Evolutionary conservation across 2,797 vertebrate genomes (phyloP), one percentile per base, ranked within the genome.

Genomic region (Scleropages formosus): DNA sequence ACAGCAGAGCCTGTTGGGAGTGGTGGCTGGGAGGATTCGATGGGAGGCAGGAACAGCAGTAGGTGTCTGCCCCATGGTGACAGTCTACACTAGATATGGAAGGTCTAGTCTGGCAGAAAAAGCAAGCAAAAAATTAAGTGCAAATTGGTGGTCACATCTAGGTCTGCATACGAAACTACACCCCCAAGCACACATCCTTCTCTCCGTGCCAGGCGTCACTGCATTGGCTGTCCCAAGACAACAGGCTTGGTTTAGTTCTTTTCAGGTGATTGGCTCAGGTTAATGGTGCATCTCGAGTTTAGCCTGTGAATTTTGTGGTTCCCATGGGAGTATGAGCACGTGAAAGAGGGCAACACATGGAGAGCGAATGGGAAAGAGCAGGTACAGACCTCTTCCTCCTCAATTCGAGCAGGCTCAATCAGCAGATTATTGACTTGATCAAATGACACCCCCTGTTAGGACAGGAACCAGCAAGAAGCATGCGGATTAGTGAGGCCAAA

Each of bases 371-470:
- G 53, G 76, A 74, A 70, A 59, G 68, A 89, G 88, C 88, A 92
- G 91, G 94, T 98, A 99, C 97, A 96, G 95, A 99, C 98, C 98
- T 99, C 98, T 95, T 99, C 97, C 94, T 99, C 98, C 97, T 99
- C 97, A 96, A 99, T 96, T 95, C 98, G 97, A 92, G 98, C 97
- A 92, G 98, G 98, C 90, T 99, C 98, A 96, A 99, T 99, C 96
- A 99, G 97, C 95, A 99, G 97, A 95, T 99, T 99, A 98, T 99
- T 98, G 96, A 97, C 97, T 95, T 98, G 98, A 95, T 99, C 97
- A 96, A 99, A 99, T 95, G 97, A 98, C 95, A 99, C 98, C 94
- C 98, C 98, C 98, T 99, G 98, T 99, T 94, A 96, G 95, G 95
- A 98, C 93, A 94, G 97, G 95, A 96, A 94, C 94, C 95, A 95